Conservation (phyloP, 2,888 invertebrate genomes). For the Empis livida region DNA sequence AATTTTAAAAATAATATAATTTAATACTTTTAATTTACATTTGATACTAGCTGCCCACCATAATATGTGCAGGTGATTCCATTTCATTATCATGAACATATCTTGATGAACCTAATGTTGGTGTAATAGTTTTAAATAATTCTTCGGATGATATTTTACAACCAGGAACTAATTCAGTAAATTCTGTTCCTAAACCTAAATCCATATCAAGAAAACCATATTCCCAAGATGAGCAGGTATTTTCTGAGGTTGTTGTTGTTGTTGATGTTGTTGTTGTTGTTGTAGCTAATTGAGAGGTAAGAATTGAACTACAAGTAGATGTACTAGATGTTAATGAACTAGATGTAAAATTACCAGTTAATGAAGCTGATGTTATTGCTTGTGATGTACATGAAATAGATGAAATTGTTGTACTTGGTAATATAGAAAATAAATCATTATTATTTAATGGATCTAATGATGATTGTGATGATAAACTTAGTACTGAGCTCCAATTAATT, state of each 20-base stretch:
- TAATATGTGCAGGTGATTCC: conserved; percentile 43
- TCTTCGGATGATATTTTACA: conserved; percentile 44
- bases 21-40: conserved; percentile 18
- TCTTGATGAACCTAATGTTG: conserved; percentile 24
- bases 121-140: conserved; percentile 36
- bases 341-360: neutral
- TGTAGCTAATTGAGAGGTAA: neutral
- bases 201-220: conserved; percentile 37
- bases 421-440: conserved; percentile 52
- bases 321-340: conserved; percentile 7
- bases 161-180: conserved; percentile 37
- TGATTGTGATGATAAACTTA: conserved; percentile 74
- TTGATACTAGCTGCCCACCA: conserved; percentile 41
- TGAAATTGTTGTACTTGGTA: conserved; percentile 26
- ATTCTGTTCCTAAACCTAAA: conserved; percentile 38
- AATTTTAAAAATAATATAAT: neutral
- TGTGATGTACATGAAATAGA: conserved; percentile 22
- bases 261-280: conserved; percentile 27
- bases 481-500: conserved; percentile 85
- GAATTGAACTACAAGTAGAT: conserved; percentile 2
- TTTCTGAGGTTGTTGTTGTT: conserved; percentile 26
- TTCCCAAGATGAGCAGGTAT: conserved; percentile 30
- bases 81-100: conserved; percentile 36
- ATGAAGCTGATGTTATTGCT: conserved; percentile 5
- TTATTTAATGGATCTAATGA: conserved; percentile 70